These are phyloP conservation scores for Tetheella fluctuosa DNA, from an alignment of 2,888 invertebrate species.

Conservation along the genomic window DNA sequence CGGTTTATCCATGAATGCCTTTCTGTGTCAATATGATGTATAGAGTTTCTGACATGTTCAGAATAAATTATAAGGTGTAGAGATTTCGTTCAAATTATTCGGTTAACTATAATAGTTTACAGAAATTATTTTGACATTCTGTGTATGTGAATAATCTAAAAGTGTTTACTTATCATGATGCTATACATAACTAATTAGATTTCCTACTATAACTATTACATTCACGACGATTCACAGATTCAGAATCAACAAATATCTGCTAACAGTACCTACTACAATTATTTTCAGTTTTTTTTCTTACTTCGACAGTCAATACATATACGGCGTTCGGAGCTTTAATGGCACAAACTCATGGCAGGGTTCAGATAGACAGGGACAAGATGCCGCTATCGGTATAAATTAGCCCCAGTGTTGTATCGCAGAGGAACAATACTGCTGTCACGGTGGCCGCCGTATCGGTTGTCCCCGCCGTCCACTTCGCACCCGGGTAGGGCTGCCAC, in stretches of 20 bases:
- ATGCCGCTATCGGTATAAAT: conserved; percentile 76
- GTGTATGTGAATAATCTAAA: too few relatives aligned
- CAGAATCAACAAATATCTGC: too few relatives aligned
- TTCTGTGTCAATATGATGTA: conserved; percentile 30
- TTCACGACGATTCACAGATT: too few relatives aligned
- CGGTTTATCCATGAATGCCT: conserved; percentile 35
- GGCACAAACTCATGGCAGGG: conserved; percentile 22
- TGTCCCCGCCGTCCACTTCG: conserved; percentile 58
- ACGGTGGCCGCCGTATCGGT: conserved; percentile 69
- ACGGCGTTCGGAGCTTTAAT: background rate
- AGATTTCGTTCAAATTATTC: background rate
- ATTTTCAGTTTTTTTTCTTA: background rate
- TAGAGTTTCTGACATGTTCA: background rate
- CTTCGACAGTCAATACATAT: background rate
- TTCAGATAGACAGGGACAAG: conserved; percentile 59
- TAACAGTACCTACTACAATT: too few relatives aligned
- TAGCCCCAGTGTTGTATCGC: conserved; percentile 68
- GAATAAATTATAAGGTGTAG: background rate
- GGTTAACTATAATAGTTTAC: too few relatives aligned
- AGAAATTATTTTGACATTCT: too few relatives aligned
- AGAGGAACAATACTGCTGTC: conserved; percentile 74
- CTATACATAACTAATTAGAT: too few relatives aligned
- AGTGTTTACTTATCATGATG: too few relatives aligned
- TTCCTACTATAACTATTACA: too few relatives aligned
- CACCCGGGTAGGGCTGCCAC: conserved; percentile 40